phyloP scores from a whole-genome alignment of 2,888 invertebrate genomes.

The Lagria hirta region DNA sequence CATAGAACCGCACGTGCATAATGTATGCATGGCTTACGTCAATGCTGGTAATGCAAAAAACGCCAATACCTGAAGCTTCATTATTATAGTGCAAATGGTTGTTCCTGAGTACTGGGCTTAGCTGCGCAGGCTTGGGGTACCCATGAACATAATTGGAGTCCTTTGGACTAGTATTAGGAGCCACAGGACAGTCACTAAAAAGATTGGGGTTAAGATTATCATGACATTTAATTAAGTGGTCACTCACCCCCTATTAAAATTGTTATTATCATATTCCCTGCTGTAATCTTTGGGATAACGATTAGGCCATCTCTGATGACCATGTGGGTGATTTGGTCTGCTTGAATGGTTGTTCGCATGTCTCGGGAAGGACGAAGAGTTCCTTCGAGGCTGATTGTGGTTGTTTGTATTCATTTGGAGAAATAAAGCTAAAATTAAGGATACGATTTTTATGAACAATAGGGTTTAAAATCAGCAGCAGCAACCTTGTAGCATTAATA shows the following conservation, averaged over 20 bases:
- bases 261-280: slow-evolving; percentile 52
- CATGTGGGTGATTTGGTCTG: slow-evolving; percentile 48
- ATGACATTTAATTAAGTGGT: neutral
- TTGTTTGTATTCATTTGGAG: slow-evolving; percentile 54
- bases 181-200: slow-evolving; percentile 50
- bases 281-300: slow-evolving; percentile 53
- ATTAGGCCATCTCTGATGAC: slow-evolving; percentile 52
- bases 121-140: slow-evolving; percentile 52
- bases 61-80: slow-evolving; percentile 47
- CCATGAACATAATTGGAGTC: slow-evolving; percentile 51
- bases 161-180: slow-evolving; percentile 50
- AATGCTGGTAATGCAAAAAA: too few species aligned
- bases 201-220: neutral
- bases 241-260: slow-evolving; percentile 51
- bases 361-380: slow-evolving; percentile 50
- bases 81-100: slow-evolving; percentile 49
- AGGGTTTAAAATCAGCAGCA: too few species aligned
- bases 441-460: too few species aligned
- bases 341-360: slow-evolving; percentile 50
- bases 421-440: slow-evolving; percentile 17
- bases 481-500: slow-evolving; percentile 39
- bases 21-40: too few species aligned
- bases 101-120: slow-evolving; percentile 50
- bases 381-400: slow-evolving; percentile 51
- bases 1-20: too few species aligned